Base-by-base conservation (phyloP, 2,113 vertebrate genomes). In the Hydrochoerus hydrochaeris region DNA sequence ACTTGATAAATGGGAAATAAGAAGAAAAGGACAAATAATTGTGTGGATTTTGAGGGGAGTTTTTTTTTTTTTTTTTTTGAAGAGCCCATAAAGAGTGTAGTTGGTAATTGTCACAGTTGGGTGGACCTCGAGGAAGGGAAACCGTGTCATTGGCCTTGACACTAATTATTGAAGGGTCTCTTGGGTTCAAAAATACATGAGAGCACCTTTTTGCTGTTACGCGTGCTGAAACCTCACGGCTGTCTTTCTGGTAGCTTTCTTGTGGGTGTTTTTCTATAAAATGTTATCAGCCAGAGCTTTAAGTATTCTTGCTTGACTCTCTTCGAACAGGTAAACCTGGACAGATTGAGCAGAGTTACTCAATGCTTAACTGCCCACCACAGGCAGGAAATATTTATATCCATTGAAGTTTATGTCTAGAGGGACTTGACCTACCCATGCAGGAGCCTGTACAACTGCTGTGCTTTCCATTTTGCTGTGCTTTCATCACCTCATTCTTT, bases 281-380 rank as follows among this genome's bases (percentile, higher is more conserved):
- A 97, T 91, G 92, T 92, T 95, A 44, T 96, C 94, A 97, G 97
- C 97, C 96, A 97, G 95, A 97, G 88, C 97, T 97, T 97, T 97
- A 97, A 97, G 97, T 97, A 60, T 35, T 97, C 94, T 95, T 95
- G 93, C 93, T 28, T 10, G 24, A 95, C 73, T 96, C 88, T 90
- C 96, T 98, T 97, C 97, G 97, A 98, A 97, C 97, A 98, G 97
- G 98, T 97, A 96, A 96, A 78, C 52, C 93, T 93, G 63, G 54
- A 62, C 26, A 98, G 86, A 95, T 98, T 96, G 84, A 96, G 97
- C 97, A 90, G 95, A 82, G 88, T 94, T 95, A 10, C 91, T 96
- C 95, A 86, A 93, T 95, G 83, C 88, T 86, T 65, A 92, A 97
- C 96, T 2, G 65, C 96, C 97, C 96, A 75, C 91, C 7, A 0